Evolutionary conservation across 2,797 vertebrate species (phyloP).

Genomic region (Acanthornis magna): DNA sequence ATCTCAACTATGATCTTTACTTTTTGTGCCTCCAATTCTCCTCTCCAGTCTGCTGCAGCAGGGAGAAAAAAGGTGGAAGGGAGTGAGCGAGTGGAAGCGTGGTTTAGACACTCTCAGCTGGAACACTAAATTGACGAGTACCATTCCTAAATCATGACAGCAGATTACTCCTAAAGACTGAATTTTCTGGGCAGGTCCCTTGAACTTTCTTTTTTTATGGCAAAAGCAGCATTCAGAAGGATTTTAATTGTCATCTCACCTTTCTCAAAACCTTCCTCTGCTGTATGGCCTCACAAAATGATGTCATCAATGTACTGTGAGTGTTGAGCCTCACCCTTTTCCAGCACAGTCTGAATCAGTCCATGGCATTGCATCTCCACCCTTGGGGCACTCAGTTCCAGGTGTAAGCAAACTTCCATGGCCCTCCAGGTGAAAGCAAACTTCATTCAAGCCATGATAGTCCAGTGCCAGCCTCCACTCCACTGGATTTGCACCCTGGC

Average conservation of each 20-base stretch:
- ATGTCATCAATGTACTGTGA: background rate
- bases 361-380: background rate
- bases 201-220: no score
- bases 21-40: background rate
- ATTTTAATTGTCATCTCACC: background rate
- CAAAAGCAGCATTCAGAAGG: background rate
- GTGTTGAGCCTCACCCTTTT: background rate
- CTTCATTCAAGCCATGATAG: background rate
- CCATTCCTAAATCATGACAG: background rate
- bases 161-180: background rate
- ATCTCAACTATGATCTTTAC: background rate
- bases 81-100: accelerated
- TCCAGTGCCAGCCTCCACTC: background rate
- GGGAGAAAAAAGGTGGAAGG: background rate
- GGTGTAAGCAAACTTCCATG: no score
- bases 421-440: background rate
- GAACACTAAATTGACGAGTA: background rate
- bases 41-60: background rate
- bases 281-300: accelerated
- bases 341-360: background rate
- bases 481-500: no score
- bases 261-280: background rate
- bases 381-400: background rate
- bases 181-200: background rate
- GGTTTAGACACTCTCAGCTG: background rate